Percentiles rank a stretch among this genome's conserved stretches.
These are phyloP conservation scores for Melanotaenia parkinsoni DNA, from an alignment of 2,797 vertebrate genomes.

Conservation along the genomic window DNA sequence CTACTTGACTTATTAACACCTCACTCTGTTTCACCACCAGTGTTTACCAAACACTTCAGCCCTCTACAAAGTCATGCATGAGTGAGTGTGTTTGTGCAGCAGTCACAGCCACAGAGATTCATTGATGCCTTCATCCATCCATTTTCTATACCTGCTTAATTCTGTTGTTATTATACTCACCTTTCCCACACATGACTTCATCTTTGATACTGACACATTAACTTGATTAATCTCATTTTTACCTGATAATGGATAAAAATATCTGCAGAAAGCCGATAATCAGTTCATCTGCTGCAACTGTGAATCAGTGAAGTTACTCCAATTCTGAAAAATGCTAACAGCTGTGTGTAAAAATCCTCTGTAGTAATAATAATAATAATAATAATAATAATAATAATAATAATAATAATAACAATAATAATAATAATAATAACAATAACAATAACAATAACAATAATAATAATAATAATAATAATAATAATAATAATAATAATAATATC, in stretches of 20 bases:
- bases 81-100: not conserved
- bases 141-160: too few relatives aligned
- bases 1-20: constrained; percentile 17
- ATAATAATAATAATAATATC: too few relatives aligned
- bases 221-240: not conserved
- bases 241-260: not conserved
- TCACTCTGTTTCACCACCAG: constrained; percentile 33
- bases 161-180: too few relatives aligned
- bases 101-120: too few relatives aligned
- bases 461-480: too few relatives aligned
- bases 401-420: too few relatives aligned
- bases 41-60: constrained; percentile 50
- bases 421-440: too few relatives aligned
- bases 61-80: not conserved
- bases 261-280: not conserved
- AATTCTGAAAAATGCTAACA: not conserved
- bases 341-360: too few relatives aligned
- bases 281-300: not conserved
- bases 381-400: too few relatives aligned
- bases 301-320: not conserved
- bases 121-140: too few relatives aligned
- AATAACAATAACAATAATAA: too few relatives aligned
- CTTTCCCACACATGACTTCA: not conserved
- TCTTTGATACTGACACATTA: not conserved
- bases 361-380: too few relatives aligned